Base-by-base conservation (phyloP, 1,140 invertebrate genomes). In the Zaprionus ornatus region DNA sequence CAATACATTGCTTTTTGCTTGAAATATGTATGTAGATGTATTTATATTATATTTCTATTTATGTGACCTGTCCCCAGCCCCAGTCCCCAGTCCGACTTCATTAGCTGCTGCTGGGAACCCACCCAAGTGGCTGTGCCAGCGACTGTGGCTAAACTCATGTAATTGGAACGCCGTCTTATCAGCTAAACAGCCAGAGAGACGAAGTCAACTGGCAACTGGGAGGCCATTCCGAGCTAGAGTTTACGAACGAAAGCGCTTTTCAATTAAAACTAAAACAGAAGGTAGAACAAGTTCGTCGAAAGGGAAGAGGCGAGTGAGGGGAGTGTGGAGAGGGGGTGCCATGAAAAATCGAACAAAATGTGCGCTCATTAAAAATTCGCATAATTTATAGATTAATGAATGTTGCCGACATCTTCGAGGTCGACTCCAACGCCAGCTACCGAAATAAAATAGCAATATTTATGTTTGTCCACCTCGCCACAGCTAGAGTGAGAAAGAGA, bases 361-460 rank as follows among this genome's bases (percentile, higher is more conserved):
- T 81, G 85, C 86, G 86, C 79, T 90, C 86, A 90, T 90, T 90
- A 90, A 90, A 90, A 90, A 90, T 90, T 90, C 85, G 86, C 85
- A 90, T 90, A 90, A 90, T 90, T 90, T 90, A 90, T 80, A 90
- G 81, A 90, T 90, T 90, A 90, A 90, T 90, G 85, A 90, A 90
- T 79, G 81, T 81, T 83, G 77, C 60, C 77, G 64, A 77, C 69
- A 77, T 55, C 59, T 45, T 13, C 59, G 67, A 79, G 77, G 72
- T 78, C 77, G 68, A 56, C 35, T 78, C 61, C 73, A 77, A 78
- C 62, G 68, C 64, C 40, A 63, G 85, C 85, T 90, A 82, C 85
- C 85, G 84, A 88, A 90, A 88, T 88, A 90, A 88, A 87, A 88
- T 88, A 79, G 74, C 48, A n/a, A 88, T 79, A 90, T 90, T 90